Evolutionary conservation across 2,797 vertebrate genomes (phyloP).

Genomic region (Helostoma temminkii): DNA sequence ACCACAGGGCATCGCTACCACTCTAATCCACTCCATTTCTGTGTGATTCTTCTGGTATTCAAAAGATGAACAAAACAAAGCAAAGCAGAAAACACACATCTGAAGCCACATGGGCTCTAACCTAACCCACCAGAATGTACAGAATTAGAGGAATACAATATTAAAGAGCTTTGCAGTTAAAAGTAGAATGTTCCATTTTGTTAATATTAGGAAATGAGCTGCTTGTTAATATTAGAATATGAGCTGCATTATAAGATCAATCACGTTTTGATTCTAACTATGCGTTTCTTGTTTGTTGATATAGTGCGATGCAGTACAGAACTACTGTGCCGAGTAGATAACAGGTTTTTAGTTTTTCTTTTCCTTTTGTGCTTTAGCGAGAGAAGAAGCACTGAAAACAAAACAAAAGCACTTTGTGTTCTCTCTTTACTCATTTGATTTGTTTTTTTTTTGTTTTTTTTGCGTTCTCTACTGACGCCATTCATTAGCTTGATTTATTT

Average conservation of each 20-base stretch:
- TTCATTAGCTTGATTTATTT: neutral
- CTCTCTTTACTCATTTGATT: neutral
- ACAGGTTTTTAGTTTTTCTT: neutral
- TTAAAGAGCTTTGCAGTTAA: neutral
- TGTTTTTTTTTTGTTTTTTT: too few species aligned
- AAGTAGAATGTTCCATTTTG: neutral
- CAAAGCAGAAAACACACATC: slow-evolving; percentile 48
- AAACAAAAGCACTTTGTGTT: too few species aligned
- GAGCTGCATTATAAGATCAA: neutral
- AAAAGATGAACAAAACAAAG: slow-evolving; percentile 20
- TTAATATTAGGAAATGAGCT: neutral
- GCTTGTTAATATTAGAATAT: neutral
- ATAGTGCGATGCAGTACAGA: neutral
- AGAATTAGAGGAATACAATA: neutral
- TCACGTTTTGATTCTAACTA: neutral
- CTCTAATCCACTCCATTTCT: slow-evolving; percentile 50
- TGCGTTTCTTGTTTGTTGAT: neutral
- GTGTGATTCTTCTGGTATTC: slow-evolving; percentile 44
- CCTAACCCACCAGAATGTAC: neutral
- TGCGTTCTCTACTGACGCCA: too few species aligned
- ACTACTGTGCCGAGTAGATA: neutral
- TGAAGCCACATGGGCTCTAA: slow-evolving; percentile 24
- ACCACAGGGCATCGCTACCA: slow-evolving; percentile 54
- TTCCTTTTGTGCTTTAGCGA: neutral
- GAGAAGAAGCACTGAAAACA: neutral